Conservation (phyloP, 1,140 invertebrate genomes). For the Drosophila bocki region DNA sequence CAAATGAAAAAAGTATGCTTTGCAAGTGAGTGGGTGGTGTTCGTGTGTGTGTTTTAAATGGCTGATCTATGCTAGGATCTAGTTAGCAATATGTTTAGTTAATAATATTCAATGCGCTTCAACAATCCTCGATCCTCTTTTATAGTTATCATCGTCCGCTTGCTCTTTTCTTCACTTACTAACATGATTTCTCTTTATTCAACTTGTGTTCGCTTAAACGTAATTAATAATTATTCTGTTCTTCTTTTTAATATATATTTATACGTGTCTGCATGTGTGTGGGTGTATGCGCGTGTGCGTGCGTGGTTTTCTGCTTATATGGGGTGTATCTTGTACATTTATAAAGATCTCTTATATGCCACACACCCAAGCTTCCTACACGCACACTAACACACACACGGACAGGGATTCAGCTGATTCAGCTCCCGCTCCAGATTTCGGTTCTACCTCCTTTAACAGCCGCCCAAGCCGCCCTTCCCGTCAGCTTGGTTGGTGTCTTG, state of each 20-base stretch:
- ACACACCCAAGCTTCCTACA: slow-evolving; percentile 33
- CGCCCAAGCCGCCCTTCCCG: slow-evolving; percentile 39
- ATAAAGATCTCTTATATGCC: slow-evolving; percentile 62
- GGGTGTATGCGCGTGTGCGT: slow-evolving; percentile 8
- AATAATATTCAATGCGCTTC: slow-evolving; percentile 67
- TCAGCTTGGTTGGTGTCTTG: slow-evolving; percentile 72
- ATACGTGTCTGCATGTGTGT: slow-evolving; percentile 61
- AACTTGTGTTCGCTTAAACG: slow-evolving; percentile 71
- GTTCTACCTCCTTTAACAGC: slow-evolving; percentile 42
- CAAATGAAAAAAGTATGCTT: slow-evolving; percentile 31
- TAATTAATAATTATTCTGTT: slow-evolving; percentile 74
- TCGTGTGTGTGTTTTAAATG: slow-evolving; percentile 31
- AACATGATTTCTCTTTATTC: slow-evolving; percentile 76
- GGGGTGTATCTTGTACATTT: slow-evolving; percentile 13
- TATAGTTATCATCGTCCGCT: slow-evolving; percentile 53
- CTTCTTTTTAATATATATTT: slow-evolving; percentile 74
- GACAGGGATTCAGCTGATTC: slow-evolving; percentile 32
- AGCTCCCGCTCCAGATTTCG: slow-evolving; percentile 39
- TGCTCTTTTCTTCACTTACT: slow-evolving; percentile 71
- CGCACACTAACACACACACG: slow-evolving; percentile 9
- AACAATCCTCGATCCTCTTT: slow-evolving; percentile 58
- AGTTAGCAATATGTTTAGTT: slow-evolving; percentile 70
- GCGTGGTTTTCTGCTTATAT: slow-evolving; percentile 4
- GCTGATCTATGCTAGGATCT: slow-evolving; percentile 67
- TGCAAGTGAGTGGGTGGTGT: slow-evolving; percentile 29